phyloP scores from a whole-genome alignment of 2,113 vertebrate genomes.

The Perca fluviatilis region DNA sequence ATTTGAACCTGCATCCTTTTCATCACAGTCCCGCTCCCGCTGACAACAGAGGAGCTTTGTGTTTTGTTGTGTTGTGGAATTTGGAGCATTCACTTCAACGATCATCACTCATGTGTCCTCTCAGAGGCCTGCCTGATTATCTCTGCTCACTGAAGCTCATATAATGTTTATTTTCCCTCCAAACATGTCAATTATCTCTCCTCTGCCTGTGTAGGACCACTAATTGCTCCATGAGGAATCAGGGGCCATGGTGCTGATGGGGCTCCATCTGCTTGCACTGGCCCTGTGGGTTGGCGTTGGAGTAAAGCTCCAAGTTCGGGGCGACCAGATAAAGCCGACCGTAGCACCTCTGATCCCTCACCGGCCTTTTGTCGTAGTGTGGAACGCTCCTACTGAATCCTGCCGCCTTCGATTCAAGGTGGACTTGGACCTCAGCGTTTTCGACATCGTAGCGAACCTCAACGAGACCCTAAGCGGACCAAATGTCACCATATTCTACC shows the following conservation, averaged over 20 bases:
- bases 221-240: slow-evolving; percentile 71
- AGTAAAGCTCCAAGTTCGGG: slow-evolving; percentile 35
- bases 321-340: slow-evolving; percentile 76
- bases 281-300: slow-evolving; percentile 51
- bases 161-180: slow-evolving; percentile 57
- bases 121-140: slow-evolving; percentile 64
- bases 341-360: slow-evolving; percentile 83
- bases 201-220: slow-evolving; percentile 37
- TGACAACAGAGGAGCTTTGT: slow-evolving; percentile 69
- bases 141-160: slow-evolving; percentile 66
- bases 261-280: slow-evolving; percentile 52
- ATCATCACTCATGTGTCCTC: slow-evolving; percentile 49
- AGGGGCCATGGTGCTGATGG: slow-evolving; percentile 73
- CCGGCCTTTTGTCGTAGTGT: slow-evolving; percentile 90
- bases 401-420: slow-evolving; percentile 90
- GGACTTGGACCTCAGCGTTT: slow-evolving; percentile 89
- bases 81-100: slow-evolving; percentile 70
- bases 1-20: slow-evolving; percentile 30
- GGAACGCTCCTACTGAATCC: slow-evolving; percentile 91
- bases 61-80: slow-evolving; percentile 73
- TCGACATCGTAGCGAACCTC: slow-evolving; percentile 90
- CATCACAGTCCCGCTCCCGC: not conserved
- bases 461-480: slow-evolving; percentile 91
- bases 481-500: slow-evolving; percentile 92
- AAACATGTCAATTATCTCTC: slow-evolving; percentile 39